Evolutionary conservation across 2,797 vertebrate genomes (phyloP).

Genomic region (Vultur gryphus): DNA sequence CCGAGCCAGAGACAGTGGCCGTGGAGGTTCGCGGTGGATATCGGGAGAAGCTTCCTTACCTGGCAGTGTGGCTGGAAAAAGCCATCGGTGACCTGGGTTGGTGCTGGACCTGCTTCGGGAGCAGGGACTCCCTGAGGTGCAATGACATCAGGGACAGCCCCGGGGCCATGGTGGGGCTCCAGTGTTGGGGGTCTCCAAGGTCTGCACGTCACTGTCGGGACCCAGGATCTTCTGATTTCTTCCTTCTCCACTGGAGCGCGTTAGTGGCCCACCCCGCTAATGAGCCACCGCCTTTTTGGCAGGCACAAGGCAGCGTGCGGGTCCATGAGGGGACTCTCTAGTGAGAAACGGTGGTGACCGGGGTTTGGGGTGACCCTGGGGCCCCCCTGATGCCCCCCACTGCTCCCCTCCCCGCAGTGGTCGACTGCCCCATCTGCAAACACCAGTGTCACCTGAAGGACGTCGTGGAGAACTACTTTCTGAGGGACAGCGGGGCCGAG

Average conservation of each 20-base stretch:
- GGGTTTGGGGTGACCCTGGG: neutral
- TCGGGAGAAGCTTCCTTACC: neutral
- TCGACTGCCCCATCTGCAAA: constrained; percentile 75
- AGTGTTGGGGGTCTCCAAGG: neutral
- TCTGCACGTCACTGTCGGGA: accelerated
- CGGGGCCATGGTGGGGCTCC: no score
- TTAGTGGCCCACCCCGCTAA: neutral
- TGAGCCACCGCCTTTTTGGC: accelerated
- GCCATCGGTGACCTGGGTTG: neutral
- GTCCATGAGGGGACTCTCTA: neutral
- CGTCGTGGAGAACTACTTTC: constrained; percentile 75
- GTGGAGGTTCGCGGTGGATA: no score
- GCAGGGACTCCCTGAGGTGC: neutral
- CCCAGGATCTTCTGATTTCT: neutral
- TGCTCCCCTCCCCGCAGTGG: neutral
- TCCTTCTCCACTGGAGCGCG: accelerated
- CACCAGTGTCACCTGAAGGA: constrained; percentile 72
- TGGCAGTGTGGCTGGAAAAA: neutral
- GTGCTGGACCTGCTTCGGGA: neutral
- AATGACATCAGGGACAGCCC: neutral
- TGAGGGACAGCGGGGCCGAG: constrained; percentile 50
- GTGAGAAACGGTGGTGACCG: neutral
- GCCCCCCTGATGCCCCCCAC: no score
- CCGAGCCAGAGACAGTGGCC: neutral
- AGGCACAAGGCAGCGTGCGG: neutral